Evolutionary conservation across 2,888 invertebrate species (phyloP), one percentile per base, ranked within the genome.

Genomic region (Oxycera nigricornis): DNA sequence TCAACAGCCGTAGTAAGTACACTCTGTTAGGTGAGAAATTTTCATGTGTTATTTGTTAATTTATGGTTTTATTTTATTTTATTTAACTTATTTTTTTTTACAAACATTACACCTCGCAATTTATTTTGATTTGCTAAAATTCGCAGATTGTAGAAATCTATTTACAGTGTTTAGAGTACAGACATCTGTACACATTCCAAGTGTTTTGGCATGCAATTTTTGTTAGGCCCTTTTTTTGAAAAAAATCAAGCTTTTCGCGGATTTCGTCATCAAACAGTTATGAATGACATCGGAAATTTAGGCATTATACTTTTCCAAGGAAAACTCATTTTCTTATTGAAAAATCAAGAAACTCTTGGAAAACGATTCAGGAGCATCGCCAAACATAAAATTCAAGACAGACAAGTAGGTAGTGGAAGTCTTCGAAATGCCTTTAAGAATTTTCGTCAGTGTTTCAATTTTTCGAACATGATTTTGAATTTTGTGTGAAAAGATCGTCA

Each of bases 1-100:
- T 70, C 74, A 77, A 76, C 77, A 77, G 77, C 77, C 77, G 75
- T 76, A 75, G 74, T 76, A 77, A 76, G 76, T 77, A 77, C 77
- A 77, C 77, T 77, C 75, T 73, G 74, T 74, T 74, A 78, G 74
- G 72, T 74, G 72, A 78, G 52, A 72, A 72, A 72, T 57, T 57
- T 59, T 72, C 31, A 20, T 72, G 52, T 28, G 39, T 72, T 68
- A 6, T 62, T 50, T 26, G 14, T 68, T 46, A 24, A 55, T 57
- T 24, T 30, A 17, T 70, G 17, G 14, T 24, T 20, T 14, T 62
- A 41, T 35, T 11, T 20, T 72, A 72, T 50, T 28, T 52, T 26
- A 17, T 41, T 28, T 62, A 41, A 30, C n/a, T 20, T 72, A 72
- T 50, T 28, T 52, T 26, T 30, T 41, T 28, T 20, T 46, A 61